These are phyloP conservation scores for Craterocephalus amniculus DNA, from an alignment of 2,797 vertebrate genomes.

Conservation along the genomic window DNA sequence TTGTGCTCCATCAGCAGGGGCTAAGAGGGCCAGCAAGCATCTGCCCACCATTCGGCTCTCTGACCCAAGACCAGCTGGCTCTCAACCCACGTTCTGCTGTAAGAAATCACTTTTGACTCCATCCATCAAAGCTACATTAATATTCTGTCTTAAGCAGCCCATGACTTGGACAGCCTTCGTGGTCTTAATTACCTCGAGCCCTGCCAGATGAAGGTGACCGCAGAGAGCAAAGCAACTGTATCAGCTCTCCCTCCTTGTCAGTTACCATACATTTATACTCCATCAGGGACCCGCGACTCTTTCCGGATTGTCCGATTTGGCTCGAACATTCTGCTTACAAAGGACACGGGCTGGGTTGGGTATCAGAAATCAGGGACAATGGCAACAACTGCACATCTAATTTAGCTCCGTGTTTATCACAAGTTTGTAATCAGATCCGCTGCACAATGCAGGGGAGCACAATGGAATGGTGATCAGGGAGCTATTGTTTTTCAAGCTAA, in stretches of 20 bases:
- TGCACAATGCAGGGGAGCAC: slow-evolving; percentile 80
- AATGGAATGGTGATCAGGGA: slow-evolving; percentile 84
- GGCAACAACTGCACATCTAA: slow-evolving; percentile 88
- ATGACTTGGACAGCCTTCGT: slow-evolving; percentile 67
- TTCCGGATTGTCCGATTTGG: slow-evolving; percentile 67
- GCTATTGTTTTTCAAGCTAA: slow-evolving; percentile 90
- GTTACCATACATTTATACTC: slow-evolving; percentile 81
- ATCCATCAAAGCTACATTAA: slow-evolving; percentile 87
- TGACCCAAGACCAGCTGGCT: slow-evolving; percentile 83
- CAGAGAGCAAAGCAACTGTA: slow-evolving; percentile 71
- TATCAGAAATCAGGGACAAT: slow-evolving; percentile 86
- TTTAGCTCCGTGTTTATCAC: slow-evolving; percentile 87
- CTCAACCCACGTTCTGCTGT: slow-evolving; percentile 79
- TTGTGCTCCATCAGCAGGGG: slow-evolving; percentile 79
- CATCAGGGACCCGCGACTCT: slow-evolving; percentile 76
- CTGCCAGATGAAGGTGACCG: slow-evolving; percentile 73
- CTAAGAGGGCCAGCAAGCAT: slow-evolving; percentile 74
- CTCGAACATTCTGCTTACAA: slow-evolving; percentile 60
- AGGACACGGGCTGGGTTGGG: slow-evolving; percentile 68
- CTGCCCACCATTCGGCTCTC: slow-evolving; percentile 71
- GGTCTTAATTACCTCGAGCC: slow-evolving; percentile 80
- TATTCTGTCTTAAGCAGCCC: slow-evolving; percentile 78
- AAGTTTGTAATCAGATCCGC: slow-evolving; percentile 83
- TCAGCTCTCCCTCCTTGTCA: slow-evolving; percentile 73
- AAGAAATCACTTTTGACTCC: slow-evolving; percentile 87